Conservation (phyloP, 1,140 invertebrate species). For the Dolichoris vasculosae region DNA sequence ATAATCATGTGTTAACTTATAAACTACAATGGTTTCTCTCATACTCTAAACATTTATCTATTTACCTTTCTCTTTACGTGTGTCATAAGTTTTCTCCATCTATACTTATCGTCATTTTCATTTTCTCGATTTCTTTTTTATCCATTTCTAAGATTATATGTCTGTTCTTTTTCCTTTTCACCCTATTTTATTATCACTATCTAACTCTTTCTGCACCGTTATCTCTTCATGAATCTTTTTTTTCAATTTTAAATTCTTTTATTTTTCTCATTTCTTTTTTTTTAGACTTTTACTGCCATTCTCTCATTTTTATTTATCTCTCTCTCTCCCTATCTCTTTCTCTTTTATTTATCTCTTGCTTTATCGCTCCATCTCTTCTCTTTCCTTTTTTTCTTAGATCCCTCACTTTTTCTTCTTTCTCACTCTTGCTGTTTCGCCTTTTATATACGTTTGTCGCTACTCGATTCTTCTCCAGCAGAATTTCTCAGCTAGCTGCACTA, state of each 20-base stretch:
- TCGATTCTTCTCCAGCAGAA: background rate
- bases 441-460: conserved; percentile 8
- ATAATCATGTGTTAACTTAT: no score
- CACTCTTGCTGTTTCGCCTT: background rate
- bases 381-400: background rate
- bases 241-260: background rate
- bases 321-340: background rate
- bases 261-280: background rate
- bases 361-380: background rate
- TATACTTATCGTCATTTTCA: background rate
- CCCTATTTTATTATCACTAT: background rate
- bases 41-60: no score
- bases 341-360: conserved; percentile 1
- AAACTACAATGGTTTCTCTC: no score
- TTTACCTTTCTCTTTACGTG: no score
- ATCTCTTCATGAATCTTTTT: background rate
- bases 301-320: conserved; percentile 2
- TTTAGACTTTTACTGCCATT: background rate
- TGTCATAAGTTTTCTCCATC: background rate
- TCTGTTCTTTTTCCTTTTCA: background rate
- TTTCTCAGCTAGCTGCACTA: background rate
- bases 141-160: background rate
- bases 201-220: background rate
- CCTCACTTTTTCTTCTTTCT: background rate
- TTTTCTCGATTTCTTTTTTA: background rate